Base-by-base conservation (phyloP, 1,140 invertebrate genomes). In the Dendrolimus punctatus region DNA sequence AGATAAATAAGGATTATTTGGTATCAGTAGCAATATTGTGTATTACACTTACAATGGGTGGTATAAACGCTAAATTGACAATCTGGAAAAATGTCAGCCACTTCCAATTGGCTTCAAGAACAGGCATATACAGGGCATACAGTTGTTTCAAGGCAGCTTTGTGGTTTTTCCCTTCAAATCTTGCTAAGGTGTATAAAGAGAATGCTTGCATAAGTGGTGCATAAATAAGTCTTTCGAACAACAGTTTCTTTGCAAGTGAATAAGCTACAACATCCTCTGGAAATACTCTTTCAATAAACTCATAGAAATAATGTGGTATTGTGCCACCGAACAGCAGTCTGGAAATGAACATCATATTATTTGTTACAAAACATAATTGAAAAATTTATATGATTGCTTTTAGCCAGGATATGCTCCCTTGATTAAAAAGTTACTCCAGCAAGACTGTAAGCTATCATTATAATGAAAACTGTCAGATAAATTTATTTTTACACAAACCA, bases 281-380 rank as follows among this genome's bases (percentile, higher is more conserved):
- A 56, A 93, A 88, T 8, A 89, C 52, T 42, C 75, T 81, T 58
- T 92, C 91, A 44, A 92, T 65, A 9, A 88, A 86, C 56, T 87
- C 80, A 67, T 92, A 93, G 71, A 94, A 94, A 64, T 90, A 93
- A 76, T 94, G 93, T 5, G 93, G 93, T 2, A 93, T 80, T 10
- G 90, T 87, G 5, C 93, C 93, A 39, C 93, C 93, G 78, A 94
- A 93, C 8, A 93, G 63, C 23, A 94, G 81, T 38, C 92, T 92
- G 73, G 40, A 71, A 71, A 37, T 39, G 8, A 3, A 23, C 1
- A 23, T 37, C 7, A 9, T 46, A 8, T 46, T 23, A 10, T 10
- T 46, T 46, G 23, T 23, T 23, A 23, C 1, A 23, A 23, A 23
- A 23, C 23, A 23, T 23, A 3, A 23, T 23, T 23, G 23, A 23